These are phyloP conservation scores for Glomeris maerens DNA, from an alignment of 1,140 invertebrate genomes.

Conservation along the genomic window DNA sequence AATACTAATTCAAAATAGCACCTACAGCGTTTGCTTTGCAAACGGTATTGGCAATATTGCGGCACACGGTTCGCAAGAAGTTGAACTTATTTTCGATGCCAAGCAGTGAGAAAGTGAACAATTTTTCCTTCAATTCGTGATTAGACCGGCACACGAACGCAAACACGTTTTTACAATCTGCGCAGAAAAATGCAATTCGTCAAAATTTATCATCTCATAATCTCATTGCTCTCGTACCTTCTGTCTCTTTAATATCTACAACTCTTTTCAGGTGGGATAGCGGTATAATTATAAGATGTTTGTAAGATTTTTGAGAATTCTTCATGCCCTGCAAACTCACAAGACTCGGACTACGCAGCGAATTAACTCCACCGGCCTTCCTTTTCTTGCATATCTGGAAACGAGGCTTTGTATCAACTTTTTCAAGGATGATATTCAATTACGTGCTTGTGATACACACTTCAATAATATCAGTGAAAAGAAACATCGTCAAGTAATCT, in stretches of 20 bases:
- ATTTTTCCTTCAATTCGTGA: slow-evolving; percentile 69
- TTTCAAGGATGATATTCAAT: too few species aligned
- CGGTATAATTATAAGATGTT: slow-evolving; percentile 77
- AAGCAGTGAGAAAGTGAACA: slow-evolving; percentile 70
- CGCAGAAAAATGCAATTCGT: slow-evolving; percentile 21
- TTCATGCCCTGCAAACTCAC: slow-evolving; percentile 35
- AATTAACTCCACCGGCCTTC: slow-evolving; percentile 58
- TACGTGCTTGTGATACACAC: too few species aligned
- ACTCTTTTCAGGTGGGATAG: slow-evolving; percentile 76
- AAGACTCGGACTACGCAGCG: slow-evolving; percentile 50
- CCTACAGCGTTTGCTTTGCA: slow-evolving; percentile 35
- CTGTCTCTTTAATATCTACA: slow-evolving; percentile 71
- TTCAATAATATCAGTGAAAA: slow-evolving; percentile 87
- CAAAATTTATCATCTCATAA: too few species aligned
- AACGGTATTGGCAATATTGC: slow-evolving; percentile 49
- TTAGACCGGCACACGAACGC: slow-evolving; percentile 64
- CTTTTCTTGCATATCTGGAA: slow-evolving; percentile 56
- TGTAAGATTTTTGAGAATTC: slow-evolving; percentile 62
- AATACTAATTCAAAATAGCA: slow-evolving; percentile 4
- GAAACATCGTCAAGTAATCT: slow-evolving; percentile 70
- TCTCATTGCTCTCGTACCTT: too few species aligned
- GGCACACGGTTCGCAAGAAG: slow-evolving; percentile 64
- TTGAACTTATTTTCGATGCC: slow-evolving; percentile 61
- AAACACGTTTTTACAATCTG: slow-evolving; percentile 76
- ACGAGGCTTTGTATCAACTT: slow-evolving; percentile 9